A percentile compares a stretch with the other conserved stretches of the same genome.
Conservation (phyloP, 2,113 vertebrate species). For the Prunella fulvescens region DNA sequence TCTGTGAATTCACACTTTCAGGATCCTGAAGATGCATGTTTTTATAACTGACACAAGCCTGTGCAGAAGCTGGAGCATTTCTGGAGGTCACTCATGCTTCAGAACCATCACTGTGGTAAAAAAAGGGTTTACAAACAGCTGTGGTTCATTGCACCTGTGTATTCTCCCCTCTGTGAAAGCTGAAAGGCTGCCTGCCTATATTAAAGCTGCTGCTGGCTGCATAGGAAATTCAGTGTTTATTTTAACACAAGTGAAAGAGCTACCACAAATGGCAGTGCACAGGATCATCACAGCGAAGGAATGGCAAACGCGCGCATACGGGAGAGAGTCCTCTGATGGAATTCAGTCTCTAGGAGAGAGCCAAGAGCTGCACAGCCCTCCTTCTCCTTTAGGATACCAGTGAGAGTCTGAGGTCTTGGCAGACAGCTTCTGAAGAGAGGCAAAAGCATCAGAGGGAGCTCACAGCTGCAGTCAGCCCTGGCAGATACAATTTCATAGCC, state of each 20-base stretch:
- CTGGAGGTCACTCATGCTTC: not conserved
- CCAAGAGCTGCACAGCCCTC: not conserved
- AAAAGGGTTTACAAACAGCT: not conserved
- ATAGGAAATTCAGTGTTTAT: not conserved
- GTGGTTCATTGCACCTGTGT: not conserved
- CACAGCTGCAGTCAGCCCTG: not conserved
- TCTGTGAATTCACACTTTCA: not conserved
- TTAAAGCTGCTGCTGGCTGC: not conserved
- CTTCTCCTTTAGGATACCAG: not conserved
- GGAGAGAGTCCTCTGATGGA: not conserved
- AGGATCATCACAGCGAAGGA: not conserved
- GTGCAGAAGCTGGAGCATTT: not conserved
- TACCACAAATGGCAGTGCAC: slow-evolving; percentile 14
- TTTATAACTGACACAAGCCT: not conserved
- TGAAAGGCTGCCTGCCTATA: not conserved
- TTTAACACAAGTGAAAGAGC: not conserved
- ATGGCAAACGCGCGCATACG: not conserved
- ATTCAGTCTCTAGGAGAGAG: not conserved
- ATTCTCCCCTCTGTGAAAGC: not conserved
- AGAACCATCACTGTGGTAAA: not conserved
- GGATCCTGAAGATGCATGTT: not conserved
- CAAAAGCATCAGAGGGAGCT: not conserved
- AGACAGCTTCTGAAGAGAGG: not conserved
- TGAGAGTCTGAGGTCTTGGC: not conserved
- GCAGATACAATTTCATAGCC: not conserved